Evolutionary conservation across 2,888 invertebrate genomes (phyloP).

Genomic region (Synanthedon tipuliformis): DNA sequence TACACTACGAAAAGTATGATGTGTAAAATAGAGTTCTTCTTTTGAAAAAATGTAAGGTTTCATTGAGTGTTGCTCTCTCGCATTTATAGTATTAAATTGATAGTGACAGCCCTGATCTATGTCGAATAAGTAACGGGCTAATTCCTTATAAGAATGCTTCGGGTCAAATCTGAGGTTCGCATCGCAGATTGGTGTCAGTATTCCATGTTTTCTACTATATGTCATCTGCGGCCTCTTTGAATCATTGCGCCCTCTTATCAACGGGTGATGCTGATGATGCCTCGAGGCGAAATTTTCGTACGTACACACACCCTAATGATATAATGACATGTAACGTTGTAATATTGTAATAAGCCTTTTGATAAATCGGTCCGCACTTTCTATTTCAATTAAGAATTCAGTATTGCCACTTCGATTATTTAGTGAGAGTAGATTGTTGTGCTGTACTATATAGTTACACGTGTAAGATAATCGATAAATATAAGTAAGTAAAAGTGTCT

Average conservation of each 20-base stretch:
- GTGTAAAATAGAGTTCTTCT: too few species aligned
- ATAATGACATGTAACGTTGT: constrained; percentile 19
- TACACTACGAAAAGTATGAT: too few species aligned
- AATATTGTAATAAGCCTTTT: constrained; percentile 23
- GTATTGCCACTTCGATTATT: constrained; percentile 19
- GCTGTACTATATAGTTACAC: too few species aligned
- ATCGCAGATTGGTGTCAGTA: constrained; percentile 59
- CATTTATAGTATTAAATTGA: not conserved
- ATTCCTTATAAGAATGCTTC: constrained; percentile 57
- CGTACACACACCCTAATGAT: constrained; percentile 19
- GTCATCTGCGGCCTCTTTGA: constrained; percentile 41
- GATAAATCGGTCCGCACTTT: constrained; percentile 38
- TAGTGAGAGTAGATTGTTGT: constrained; percentile 12
- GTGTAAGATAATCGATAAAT: too few species aligned
- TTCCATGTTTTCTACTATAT: constrained; percentile 56
- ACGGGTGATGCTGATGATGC: constrained; percentile 6
- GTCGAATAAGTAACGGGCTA: constrained; percentile 50
- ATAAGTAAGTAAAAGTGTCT: too few species aligned
- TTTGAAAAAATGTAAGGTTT: too few species aligned
- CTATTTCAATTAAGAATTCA: constrained; percentile 37
- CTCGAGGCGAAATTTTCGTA: constrained; percentile 16
- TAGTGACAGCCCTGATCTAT: constrained; percentile 36
- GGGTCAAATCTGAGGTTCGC: constrained; percentile 56
- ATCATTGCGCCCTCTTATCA: constrained; percentile 22
- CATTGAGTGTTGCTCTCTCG: too few species aligned